Evolutionary conservation across 2,888 invertebrate species (phyloP), one percentile per base, ranked within the genome.

Genomic region (Epistrophe eligans): DNA sequence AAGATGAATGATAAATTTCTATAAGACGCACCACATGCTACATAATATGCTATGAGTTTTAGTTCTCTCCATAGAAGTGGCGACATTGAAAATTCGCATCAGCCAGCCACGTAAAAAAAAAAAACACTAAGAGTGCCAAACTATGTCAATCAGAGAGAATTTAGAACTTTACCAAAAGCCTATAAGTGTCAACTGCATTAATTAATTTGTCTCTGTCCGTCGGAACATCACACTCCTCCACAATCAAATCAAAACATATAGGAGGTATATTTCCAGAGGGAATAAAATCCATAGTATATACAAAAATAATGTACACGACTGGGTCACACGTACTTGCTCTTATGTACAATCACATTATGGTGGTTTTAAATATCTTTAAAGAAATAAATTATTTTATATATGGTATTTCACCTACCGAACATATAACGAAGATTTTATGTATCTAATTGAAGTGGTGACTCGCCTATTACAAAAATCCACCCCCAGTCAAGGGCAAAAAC

Each of bases 151-250:
- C 73, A 73, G 50, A 24, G 24, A 24, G n/a, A 55, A 70, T 62
- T 66, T 66, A 76, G 19, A 50, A 35, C 57, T 17, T 74, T 79
- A 72, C 57, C 83, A 38, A 72, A 83, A 76, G 55, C 73, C 70
- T 52, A 24, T 24, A n/a, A 35, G 74, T 82, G 83, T 82, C 83
- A 83, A 72, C 76, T 71, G 71, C 72, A 83, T 87, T 83, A 76
- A 83, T 83, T 79, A 83, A 79, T 87, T 79, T 79, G 79, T 87
- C 71, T 71, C 83, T 67, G 79, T 77, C 58, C 43, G 48, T 66
- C 50, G 17, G 45, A 71, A 48, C 72, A 62, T 38, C 43, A 70
- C 45, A 60, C 66, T 77, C 45, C 35, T 28, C 70, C 62, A 73
- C 70, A 79, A 82, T 79, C 71, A 74, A 85, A 82, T 70, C 74